Base-by-base conservation (phyloP, 2,888 invertebrate species). In the Torymus tubicola region DNA sequence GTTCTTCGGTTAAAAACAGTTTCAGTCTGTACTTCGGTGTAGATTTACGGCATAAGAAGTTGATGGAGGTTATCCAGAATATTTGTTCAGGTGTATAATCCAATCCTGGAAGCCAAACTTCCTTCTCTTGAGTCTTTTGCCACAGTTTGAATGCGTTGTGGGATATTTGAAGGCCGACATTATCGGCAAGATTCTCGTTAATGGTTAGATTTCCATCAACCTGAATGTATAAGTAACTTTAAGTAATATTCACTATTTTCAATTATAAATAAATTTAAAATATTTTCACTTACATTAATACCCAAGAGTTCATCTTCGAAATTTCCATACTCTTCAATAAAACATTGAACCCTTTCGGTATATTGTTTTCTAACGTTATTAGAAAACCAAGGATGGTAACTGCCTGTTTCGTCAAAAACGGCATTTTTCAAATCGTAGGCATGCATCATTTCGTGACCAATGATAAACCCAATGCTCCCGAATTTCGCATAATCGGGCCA, bases 361-460 rank as follows among this genome's bases (percentile, higher is more conserved):
- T 97, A 98, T 53, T 94, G 94, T 84, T 94, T 93, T 87, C 96
- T 96, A 0, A 98, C 97, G 83, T 93, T 92, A 73, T 95, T 93
- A 84, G 95, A 95, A 97, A 98, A 98, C 98, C 98, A 98, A 88
- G 97, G 96, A 0, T 95, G 94, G 83, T 98, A 92, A 91, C 98
- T 98, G 12, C 98, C 98, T 83, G 96, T 94, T 84, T 96, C 95
- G 90, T 98, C 97, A 87, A 97, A 98, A 92, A 97, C 96, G 68
- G 97, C 94, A 71, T 98, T 97, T 93, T 94, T 90, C 87, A 96
- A 96, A 88, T 96, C 96, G 86, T 96, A 97, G 18, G 96, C 96
- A 88, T 97, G 97, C 0, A 96, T 97, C 74, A 97, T 96, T 92
- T 97, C 97, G 88, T 97, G 97, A 0, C 97, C 97, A 86, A 97